A percentile compares a stretch with the other conserved stretches of the same genome.
phyloP scores from a whole-genome alignment of 2,888 invertebrate genomes.

The Aspidiotus rigidus region DNA sequence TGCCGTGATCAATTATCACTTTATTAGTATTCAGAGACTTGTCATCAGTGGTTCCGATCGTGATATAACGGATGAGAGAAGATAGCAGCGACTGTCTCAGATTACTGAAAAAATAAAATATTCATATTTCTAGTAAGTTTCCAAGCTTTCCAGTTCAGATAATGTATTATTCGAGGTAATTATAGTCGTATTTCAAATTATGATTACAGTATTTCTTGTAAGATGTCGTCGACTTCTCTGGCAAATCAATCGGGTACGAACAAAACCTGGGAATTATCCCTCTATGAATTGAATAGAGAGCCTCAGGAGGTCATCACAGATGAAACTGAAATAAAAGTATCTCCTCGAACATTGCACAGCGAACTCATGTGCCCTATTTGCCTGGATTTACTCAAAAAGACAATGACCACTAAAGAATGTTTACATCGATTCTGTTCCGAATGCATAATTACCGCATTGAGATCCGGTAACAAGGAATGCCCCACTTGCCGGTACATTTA shows the following conservation, averaged over 20 bases:
- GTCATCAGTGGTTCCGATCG: no score
- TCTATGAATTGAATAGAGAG: conserved; percentile 88
- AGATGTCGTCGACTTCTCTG: conserved; percentile 45
- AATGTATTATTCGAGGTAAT: background rate
- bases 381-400: conserved; percentile 95
- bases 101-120: no score
- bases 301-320: conserved; percentile 95
- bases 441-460: conserved; percentile 93
- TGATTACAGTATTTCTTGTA: background rate
- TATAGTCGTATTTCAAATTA: background rate
- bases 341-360: conserved; percentile 85
- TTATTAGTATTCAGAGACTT: no score
- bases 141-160: background rate
- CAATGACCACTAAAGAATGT: conserved; percentile 99
- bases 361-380: conserved; percentile 99
- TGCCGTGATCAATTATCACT: no score
- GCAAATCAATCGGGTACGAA: conserved; percentile 70
- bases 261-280: conserved; percentile 93
- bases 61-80: no score
- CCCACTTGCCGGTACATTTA: conserved; percentile 71
- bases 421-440: conserved; percentile 97
- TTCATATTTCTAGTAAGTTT: no score
- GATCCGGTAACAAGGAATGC: conserved; percentile 98
- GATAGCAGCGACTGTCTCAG: no score
- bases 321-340: conserved; percentile 87